These are phyloP conservation scores for Anabacerthia variegaticeps DNA, from an alignment of 2,797 vertebrate genomes.

Conservation along the genomic window DNA sequence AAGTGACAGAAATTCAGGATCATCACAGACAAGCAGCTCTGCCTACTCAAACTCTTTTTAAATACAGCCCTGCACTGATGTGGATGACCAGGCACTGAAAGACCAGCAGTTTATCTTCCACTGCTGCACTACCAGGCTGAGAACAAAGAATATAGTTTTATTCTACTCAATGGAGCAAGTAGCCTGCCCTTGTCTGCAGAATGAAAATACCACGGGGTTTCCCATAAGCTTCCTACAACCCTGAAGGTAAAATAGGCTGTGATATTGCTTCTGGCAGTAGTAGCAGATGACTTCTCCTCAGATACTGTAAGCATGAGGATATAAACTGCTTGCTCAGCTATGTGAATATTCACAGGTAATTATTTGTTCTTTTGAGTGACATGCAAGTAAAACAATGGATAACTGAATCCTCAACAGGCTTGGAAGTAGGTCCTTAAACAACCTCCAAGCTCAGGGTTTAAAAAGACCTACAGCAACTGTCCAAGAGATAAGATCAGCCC, in stretches of 20 bases:
- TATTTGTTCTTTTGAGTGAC: neutral
- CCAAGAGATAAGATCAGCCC: slow-evolving; percentile 50
- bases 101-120: neutral
- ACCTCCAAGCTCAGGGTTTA: neutral
- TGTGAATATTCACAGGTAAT: neutral
- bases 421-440: slow-evolving; percentile 17
- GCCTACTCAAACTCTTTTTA: neutral
- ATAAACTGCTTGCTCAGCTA: neutral
- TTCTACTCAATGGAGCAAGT: neutral
- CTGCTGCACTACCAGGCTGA: neutral
- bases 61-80: neutral
- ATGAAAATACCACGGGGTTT: neutral
- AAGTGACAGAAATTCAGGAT: neutral
- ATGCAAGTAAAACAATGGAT: neutral
- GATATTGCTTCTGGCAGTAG: neutral
- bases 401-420: slow-evolving; percentile 16
- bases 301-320: neutral
- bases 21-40: neutral
- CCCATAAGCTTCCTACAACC: neutral
- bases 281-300: neutral
- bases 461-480: slow-evolving; percentile 29
- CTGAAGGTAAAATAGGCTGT: neutral
- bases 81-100: neutral
- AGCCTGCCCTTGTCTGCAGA: neutral
- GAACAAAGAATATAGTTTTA: neutral